These are phyloP conservation scores for Alethe diademata DNA, from an alignment of 2,113 vertebrate genomes.

Conservation along the genomic window DNA sequence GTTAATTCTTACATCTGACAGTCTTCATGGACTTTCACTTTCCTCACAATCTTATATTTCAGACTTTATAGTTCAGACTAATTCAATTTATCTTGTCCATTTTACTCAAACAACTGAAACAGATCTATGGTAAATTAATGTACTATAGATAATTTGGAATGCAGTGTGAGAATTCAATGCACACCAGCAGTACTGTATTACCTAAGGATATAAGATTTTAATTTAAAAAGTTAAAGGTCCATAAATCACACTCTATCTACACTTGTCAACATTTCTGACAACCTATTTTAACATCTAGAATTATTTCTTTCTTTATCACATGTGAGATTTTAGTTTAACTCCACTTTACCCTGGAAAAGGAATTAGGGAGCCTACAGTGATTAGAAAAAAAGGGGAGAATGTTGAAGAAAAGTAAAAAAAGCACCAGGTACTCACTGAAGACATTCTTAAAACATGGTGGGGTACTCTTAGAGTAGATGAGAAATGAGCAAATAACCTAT, in stretches of 20 bases:
- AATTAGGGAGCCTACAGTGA: not conserved
- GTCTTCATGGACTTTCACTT: slow-evolving; percentile 52
- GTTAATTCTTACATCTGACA: slow-evolving; percentile 64
- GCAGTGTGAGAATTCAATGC: slow-evolving; percentile 65
- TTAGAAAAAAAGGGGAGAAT: not conserved
- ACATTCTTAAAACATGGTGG: not conserved
- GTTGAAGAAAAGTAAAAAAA: not conserved
- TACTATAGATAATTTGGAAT: slow-evolving; percentile 70
- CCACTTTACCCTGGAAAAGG: slow-evolving; percentile 38
- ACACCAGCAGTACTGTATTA: slow-evolving; percentile 58
- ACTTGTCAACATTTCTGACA: slow-evolving; percentile 75
- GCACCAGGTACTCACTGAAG: not conserved
- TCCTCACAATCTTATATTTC: slow-evolving; percentile 52
- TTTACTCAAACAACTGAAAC: slow-evolving; percentile 72
- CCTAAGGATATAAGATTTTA: slow-evolving; percentile 74
- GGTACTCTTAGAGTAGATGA: not conserved
- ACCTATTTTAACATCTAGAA: slow-evolving; percentile 74
- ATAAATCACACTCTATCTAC: slow-evolving; percentile 75
- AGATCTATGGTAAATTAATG: slow-evolving; percentile 73
- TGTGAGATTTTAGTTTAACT: slow-evolving; percentile 63
- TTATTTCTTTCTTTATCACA: slow-evolving; percentile 73
- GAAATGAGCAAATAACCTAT: not conserved
- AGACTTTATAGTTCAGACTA: slow-evolving; percentile 71
- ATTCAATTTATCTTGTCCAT: slow-evolving; percentile 76
- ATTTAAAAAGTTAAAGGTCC: slow-evolving; percentile 77